Conservation (phyloP, 2,113 vertebrate species). For the Anser cygnoides region DNA sequence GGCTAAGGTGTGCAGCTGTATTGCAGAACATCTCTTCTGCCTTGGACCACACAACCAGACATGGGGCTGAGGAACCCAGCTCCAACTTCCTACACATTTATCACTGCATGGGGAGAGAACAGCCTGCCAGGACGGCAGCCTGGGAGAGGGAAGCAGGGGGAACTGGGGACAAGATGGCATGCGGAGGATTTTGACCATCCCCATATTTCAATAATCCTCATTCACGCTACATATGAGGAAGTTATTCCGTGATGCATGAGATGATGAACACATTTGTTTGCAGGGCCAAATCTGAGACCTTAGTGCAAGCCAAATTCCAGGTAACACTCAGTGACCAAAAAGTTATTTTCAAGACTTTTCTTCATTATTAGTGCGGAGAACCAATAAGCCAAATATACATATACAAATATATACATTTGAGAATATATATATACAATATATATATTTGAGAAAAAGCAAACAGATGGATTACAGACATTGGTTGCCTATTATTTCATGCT, state of each 20-base stretch:
- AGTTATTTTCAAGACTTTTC: not conserved
- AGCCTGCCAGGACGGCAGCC: not conserved
- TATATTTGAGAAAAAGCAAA: not conserved
- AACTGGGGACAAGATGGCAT: not conserved
- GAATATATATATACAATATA: too few relatives aligned
- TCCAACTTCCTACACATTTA: not conserved
- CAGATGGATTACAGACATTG: not conserved
- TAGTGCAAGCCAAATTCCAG: not conserved
- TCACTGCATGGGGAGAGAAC: not conserved
- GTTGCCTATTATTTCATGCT: not conserved
- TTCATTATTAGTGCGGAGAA: not conserved
- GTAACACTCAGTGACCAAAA: not conserved
- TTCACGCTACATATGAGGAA: not conserved
- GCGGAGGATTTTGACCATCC: not conserved
- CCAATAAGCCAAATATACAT: not conserved
- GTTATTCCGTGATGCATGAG: not conserved
- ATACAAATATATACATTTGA: not conserved
- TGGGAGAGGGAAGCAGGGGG: not conserved
- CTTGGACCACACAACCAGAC: not conserved
- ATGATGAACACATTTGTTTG: not conserved
- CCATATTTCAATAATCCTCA: accelerated
- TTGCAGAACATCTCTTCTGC: not conserved
- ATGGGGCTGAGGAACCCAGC: not conserved
- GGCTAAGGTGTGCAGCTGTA: not conserved
- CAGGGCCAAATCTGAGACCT: not conserved